Evolutionary conservation across 1,140 invertebrate genomes (phyloP).

Genomic region (Cyrtorhinus lividipennis): DNA sequence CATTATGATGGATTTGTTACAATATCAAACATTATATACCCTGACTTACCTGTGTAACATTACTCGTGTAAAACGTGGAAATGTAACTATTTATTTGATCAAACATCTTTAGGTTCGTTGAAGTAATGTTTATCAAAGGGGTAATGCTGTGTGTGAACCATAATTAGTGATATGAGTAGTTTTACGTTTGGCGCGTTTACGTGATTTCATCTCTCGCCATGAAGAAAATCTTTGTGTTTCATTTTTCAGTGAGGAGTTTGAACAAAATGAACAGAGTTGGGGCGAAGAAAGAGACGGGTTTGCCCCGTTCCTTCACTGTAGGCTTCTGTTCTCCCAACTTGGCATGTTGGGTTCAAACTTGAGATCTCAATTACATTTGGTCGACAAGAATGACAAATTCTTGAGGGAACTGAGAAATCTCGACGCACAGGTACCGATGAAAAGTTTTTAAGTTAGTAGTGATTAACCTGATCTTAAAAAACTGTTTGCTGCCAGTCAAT

Average conservation of each 20-base stretch:
- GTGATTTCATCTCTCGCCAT: too few species aligned
- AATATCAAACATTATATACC: too few species aligned
- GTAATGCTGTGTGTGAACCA: too few species aligned
- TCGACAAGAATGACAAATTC: conserved; percentile 80
- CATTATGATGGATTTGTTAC: too few species aligned
- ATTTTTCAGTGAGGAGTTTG: background rate
- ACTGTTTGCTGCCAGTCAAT: background rate
- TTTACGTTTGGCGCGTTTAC: too few species aligned
- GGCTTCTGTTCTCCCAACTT: conserved; percentile 75
- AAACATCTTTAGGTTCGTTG: too few species aligned
- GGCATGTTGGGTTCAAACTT: conserved; percentile 83
- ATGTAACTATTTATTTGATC: too few species aligned
- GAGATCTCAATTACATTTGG: conserved; percentile 64
- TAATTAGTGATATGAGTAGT: too few species aligned
- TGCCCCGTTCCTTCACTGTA: conserved; percentile 65
- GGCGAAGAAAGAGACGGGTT: conserved; percentile 20
- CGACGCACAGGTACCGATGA: conserved; percentile 54
- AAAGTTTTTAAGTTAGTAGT: conserved; percentile 13
- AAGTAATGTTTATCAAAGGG: too few species aligned
- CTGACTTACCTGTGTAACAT: too few species aligned
- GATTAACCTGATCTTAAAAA: background rate
- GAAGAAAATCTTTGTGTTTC: too few species aligned
- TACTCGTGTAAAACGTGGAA: too few species aligned
- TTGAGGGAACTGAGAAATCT: conserved; percentile 83
- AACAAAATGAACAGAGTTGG: background rate